Base-by-base conservation (phyloP, 2,113 vertebrate species). In the Mungos mungo region DNA sequence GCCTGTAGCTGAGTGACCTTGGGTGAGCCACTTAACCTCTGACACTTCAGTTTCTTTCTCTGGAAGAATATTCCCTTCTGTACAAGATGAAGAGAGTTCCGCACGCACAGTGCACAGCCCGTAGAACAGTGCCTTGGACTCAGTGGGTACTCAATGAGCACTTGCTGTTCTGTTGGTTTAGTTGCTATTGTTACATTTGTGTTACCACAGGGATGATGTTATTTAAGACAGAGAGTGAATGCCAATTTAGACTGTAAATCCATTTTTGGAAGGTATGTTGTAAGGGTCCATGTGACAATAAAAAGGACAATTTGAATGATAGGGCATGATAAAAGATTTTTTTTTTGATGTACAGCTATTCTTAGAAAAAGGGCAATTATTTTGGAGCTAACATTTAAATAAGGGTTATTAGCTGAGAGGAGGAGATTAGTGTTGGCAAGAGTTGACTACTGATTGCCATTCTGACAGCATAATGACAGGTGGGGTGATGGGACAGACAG, bases 321-420 rank as follows among this genome's bases (percentile, higher is more conserved):
- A 90, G 76, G 15, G 31, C 82, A 7, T 9, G 33, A 84, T 27
- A 41, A 60, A 97, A 72, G 87, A 63, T 90, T 27, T 41, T 72
- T n/a, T 76, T 79, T 77, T 88, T 18, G 54, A 69, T 1, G 21
- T 7, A 79, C 12, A 71, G 82, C 15, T 57, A 52, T 60, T 88
- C 23, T 31, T 93, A 88, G 71, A 68, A 72, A 95, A 95, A 88
- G 60, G 95, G 81, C 33, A 57, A 16, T 66, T 77, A 63, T 94
- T 90, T 88, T 85, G 54, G 79, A 96, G 69, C 81, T 69, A 87
- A 38, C 57, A 88, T 89, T 96, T 92, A 89, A 77, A 45, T 63
- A 41, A 93, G 60, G 25, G 16, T 88, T 92, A 84, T 90, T 92
- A 90, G 76, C 72, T 38, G 45, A 87, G 29, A 90, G 38, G 41